A percentile compares a stretch with the other conserved stretches of the same genome.
phyloP scores from a whole-genome alignment of 2,888 invertebrate species.

The Drosophila paracracens region DNA sequence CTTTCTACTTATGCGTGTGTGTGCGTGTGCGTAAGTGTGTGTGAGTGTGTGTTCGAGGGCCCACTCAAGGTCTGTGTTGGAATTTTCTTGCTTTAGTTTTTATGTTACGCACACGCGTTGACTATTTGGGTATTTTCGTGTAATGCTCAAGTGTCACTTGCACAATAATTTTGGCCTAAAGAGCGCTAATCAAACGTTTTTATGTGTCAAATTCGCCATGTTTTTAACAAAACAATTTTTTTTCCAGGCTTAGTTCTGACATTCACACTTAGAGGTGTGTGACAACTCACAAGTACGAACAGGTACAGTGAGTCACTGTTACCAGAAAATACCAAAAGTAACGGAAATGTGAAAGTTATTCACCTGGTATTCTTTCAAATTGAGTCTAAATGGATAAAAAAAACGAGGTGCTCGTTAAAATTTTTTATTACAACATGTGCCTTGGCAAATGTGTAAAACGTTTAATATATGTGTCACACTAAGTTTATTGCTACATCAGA shows the following conservation, averaged over 20 bases:
- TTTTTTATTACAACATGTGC: background rate
- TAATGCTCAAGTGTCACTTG: slow-evolving; percentile 21
- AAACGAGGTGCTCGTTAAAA: background rate
- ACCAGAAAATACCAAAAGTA: slow-evolving; percentile 22
- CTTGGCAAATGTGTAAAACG: background rate
- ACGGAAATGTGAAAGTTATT: background rate
- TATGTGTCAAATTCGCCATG: slow-evolving; percentile 57
- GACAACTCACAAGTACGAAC: slow-evolving; percentile 24
- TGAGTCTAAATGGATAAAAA: no score
- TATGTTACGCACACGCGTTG: slow-evolving; percentile 16
- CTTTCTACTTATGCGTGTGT: slow-evolving; percentile 41
- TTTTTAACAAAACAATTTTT: slow-evolving; percentile 71
- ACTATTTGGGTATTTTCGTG: slow-evolving; percentile 10
- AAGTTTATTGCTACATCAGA: background rate
- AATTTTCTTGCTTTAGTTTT: slow-evolving; percentile 59
- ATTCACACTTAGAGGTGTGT: slow-evolving; percentile 61
- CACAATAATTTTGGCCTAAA: slow-evolving; percentile 23
- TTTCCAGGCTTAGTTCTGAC: slow-evolving; percentile 62
- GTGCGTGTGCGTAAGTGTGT: slow-evolving; percentile 16
- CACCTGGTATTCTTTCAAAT: no score
- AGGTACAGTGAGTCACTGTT: slow-evolving; percentile 32
- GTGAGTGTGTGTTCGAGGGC: slow-evolving; percentile 43
- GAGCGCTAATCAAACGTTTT: slow-evolving; percentile 29
- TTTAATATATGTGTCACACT: background rate
- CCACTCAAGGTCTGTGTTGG: slow-evolving; percentile 78